Conservation (phyloP, 2,113 vertebrate species). For the Podarcis cretensis region DNA sequence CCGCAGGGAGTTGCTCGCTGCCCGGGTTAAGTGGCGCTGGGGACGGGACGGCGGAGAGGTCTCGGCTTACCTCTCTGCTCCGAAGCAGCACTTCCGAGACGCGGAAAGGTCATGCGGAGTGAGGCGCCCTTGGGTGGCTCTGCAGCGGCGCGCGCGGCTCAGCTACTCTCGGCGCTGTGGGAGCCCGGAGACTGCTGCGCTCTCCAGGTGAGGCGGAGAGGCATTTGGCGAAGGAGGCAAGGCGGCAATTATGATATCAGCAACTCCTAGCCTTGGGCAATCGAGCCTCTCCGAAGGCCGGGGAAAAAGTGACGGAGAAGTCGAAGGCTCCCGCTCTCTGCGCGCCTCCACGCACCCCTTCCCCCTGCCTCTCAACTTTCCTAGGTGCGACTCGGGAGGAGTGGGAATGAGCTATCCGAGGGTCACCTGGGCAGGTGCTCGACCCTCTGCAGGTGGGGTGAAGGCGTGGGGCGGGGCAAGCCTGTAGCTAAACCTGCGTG, state of each 20-base stretch:
- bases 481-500: no score
- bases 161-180: slow-evolving; percentile 62
- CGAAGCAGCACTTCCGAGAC: slow-evolving; percentile 83
- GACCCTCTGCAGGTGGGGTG: slow-evolving; percentile 1
- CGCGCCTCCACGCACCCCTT: slow-evolving; percentile 31
- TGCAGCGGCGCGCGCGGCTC: slow-evolving; percentile 14
- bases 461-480: background rate
- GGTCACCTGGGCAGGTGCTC: slow-evolving; percentile 57
- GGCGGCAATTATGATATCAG: slow-evolving; percentile 86
- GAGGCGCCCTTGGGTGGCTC: slow-evolving; percentile 63
- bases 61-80: slow-evolving; percentile 85
- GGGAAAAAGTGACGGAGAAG: slow-evolving; percentile 74
- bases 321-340: background rate
- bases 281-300: slow-evolving; percentile 78
- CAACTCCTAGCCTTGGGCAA: slow-evolving; percentile 80
- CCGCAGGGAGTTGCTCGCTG: background rate
- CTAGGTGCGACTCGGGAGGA: slow-evolving; percentile 48
- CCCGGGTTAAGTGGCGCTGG: no score
- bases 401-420: slow-evolving; percentile 71
- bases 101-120: slow-evolving; percentile 70
- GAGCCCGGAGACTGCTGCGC: slow-evolving; percentile 68
- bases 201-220: slow-evolving; percentile 77
- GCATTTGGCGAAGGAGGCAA: slow-evolving; percentile 84
- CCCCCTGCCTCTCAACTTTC: slow-evolving; percentile 67
- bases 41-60: slow-evolving; percentile 69